Conservation (phyloP, 2,888 invertebrate genomes). For the Rhynchonema sp. region DNA sequence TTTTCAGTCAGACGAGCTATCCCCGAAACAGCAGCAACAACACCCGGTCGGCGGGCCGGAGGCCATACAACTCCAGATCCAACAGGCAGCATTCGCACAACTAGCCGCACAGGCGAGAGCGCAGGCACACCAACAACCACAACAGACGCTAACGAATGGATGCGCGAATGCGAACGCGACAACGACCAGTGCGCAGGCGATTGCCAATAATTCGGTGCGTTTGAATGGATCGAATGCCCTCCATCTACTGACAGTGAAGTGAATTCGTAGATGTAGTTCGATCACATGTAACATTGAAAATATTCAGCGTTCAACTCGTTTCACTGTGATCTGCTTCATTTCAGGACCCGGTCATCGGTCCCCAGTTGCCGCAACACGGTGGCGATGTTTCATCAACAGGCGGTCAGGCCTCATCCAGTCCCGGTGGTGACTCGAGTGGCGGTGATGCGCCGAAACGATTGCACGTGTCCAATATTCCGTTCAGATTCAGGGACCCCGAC, state of each 20-base stretch:
- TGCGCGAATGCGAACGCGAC: not conserved
- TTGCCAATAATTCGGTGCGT: no score
- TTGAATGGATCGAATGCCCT: no score
- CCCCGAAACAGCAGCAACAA: no score
- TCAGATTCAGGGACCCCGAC: constrained; percentile 96
- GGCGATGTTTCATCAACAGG: not conserved
- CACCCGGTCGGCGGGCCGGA: not conserved
- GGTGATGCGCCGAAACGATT: constrained; percentile 45
- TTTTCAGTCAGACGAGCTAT: no score
- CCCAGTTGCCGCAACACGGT: not conserved
- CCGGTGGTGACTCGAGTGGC: not conserved
- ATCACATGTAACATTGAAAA: no score
- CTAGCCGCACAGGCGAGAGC: not conserved
- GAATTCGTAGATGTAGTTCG: no score
- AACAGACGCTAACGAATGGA: not conserved
- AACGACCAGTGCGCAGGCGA: not conserved
- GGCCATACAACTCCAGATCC: not conserved
- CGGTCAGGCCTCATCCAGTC: not conserved
- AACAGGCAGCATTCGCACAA: not conserved
- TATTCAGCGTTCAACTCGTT: no score
- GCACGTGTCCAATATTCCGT: constrained; percentile 98
- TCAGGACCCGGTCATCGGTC: not conserved
- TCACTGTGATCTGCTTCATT: no score
- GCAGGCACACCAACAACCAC: not conserved
- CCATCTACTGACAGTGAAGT: no score